Evolutionary conservation across 2,888 invertebrate species (phyloP), one percentile per base, ranked within the genome.

Genomic region (Gibbula magus): DNA sequence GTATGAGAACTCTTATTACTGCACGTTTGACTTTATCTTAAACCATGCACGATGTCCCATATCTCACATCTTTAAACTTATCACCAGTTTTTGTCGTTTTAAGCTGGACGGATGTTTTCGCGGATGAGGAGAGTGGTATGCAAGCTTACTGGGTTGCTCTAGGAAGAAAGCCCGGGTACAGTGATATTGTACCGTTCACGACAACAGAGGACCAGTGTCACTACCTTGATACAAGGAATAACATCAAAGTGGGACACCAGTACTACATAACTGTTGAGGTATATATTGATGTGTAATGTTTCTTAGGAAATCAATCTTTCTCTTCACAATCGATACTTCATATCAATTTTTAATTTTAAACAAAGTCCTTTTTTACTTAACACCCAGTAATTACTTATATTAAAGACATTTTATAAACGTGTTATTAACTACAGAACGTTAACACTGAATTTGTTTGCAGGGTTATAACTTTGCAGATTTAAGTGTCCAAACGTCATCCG

Each of bases 231-330:
- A 61, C 74, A 16, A 56, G 61, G 35, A 35, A 29, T n/a, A 52
- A 70, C 32, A 56, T 82, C 22, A 74, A 77, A 7, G 82, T 81
- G 39, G 84, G 84, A 13, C 79, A 82, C 22, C 78, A 76, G 0
- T 84, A 82, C 53, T 84, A 79, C 61, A 51, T 84, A 32, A 79
- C 79, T 18, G 80, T 84, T n/a, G 79, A 79, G 80, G 84, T 82
- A 53, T 20, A 1, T 25, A 35, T 29, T 13, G 1, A 45, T 45
- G n/a, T n/a, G n/a, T n/a, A n/a, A n/a, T n/a, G n/a, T n/a, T n/a
- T n/a, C n/a, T n/a, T n/a, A n/a, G n/a, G n/a, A n/a, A n/a, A n/a
- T n/a, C n/a, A n/a, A n/a, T n/a, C n/a, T n/a, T n/a, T n/a, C n/a
- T n/a, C n/a, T n/a, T n/a, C n/a, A n/a, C n/a, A n/a, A n/a, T n/a